A percentile compares a stretch with the other conserved stretches of the same genome.
Conservation (phyloP, 1,140 invertebrate species). For the Ephestia elutella region DNA sequence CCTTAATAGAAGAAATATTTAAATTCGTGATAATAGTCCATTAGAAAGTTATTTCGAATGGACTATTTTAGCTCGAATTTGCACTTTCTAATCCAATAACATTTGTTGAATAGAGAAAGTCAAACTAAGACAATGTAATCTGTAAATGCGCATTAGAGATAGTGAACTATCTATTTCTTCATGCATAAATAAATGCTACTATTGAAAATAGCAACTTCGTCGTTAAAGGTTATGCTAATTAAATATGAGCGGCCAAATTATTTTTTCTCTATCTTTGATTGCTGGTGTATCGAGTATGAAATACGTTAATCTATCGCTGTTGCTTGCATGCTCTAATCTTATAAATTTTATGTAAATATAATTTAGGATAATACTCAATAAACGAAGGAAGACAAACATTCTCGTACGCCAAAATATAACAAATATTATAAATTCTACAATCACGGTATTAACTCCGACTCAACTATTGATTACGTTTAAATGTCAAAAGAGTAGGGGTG, state of each 20-base stretch:
- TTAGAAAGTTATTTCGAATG: background rate
- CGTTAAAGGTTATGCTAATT: background rate
- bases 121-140: background rate
- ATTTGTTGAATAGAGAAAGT: background rate
- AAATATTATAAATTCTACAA: background rate
- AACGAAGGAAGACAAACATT: too few relatives aligned
- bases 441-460: background rate
- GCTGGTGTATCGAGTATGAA: too few relatives aligned
- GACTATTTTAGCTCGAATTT: background rate
- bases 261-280: too few relatives aligned
- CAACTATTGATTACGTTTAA: constrained; percentile 21
- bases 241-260: background rate
- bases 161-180: background rate
- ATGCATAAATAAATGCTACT: constrained; percentile 4
- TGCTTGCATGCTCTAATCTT: too few relatives aligned
- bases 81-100: background rate
- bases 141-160: background rate
- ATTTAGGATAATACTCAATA: too few relatives aligned
- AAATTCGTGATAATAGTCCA: background rate
- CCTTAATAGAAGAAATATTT: background rate
- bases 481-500: constrained; percentile 15
- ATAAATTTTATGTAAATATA: too few relatives aligned
- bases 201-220: constrained; percentile 7
- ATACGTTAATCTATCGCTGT: too few relatives aligned
- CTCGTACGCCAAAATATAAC: too few relatives aligned